These are phyloP conservation scores for Saccostrea cuccullata DNA, from an alignment of 1,140 invertebrate species.

Conservation along the genomic window DNA sequence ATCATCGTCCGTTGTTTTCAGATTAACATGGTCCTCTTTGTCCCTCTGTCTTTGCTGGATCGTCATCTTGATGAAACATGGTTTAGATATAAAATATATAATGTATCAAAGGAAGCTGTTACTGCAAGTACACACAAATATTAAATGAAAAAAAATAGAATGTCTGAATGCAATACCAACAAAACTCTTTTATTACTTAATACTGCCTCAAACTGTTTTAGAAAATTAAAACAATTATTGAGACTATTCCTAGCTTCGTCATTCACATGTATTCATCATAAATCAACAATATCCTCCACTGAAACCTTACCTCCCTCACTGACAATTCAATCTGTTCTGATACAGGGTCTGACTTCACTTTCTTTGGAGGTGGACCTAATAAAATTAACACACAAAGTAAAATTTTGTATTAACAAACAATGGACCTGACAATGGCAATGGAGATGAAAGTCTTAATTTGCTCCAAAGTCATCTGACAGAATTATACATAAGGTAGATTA, in stretches of 20 bases:
- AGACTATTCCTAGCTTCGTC: too few species aligned
- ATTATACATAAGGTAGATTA: neutral
- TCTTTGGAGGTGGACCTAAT: slow-evolving; percentile 2
- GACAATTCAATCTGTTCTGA: neutral
- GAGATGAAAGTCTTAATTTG: too few species aligned
- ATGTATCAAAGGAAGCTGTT: too few species aligned
- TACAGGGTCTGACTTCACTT: neutral
- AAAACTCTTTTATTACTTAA: too few species aligned
- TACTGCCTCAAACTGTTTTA: too few species aligned
- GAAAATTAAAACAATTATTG: too few species aligned
- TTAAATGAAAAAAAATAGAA: too few species aligned
- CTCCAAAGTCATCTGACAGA: neutral
- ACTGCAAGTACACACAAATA: too few species aligned
- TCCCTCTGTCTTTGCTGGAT: neutral
- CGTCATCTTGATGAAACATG: neutral
- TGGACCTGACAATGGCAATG: too few species aligned
- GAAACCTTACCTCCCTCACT: neutral
- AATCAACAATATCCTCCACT: neutral
- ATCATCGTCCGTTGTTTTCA: neutral
- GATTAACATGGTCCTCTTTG: neutral
- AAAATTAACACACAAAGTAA: neutral
- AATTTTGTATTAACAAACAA: neutral
- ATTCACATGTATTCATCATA: too few species aligned
- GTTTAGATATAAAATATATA: too few species aligned
- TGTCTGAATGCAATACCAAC: too few species aligned